Base-by-base conservation (phyloP, 2,113 vertebrate genomes). In the Corythaeola cristata region DNA sequence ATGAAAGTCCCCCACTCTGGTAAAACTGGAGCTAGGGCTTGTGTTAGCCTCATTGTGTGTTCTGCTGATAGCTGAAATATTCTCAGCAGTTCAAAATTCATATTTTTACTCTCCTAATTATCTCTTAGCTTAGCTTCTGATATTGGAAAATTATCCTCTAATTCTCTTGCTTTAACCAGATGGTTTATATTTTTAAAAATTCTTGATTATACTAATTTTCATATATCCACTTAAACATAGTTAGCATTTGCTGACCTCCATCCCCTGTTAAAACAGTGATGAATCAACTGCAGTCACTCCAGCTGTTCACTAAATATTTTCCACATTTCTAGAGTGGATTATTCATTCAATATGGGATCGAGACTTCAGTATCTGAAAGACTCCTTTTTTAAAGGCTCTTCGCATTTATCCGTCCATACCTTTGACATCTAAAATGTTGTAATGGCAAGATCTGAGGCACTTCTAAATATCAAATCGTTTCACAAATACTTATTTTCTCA, bases 151-250 rank as follows among this genome's bases (percentile, higher is more conserved):
- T 95, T 95, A 95, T 82, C 69, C 83, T 91, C 73, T 86, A 80
- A 91, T 96, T 97, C 75, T 94, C 79, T 90, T 89, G 30, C 82
- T 94, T 97, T 96, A 96, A 93, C 76, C 93, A 97, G 91, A 89
- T 96, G 91, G 88, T 89, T 97, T 94, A 85, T 93, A 93, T 96
- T 96, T 93, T 93, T 56, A 69, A 93, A 95, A 95, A 82, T 79
- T 90, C 89, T 90, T 97, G 88, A 96, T 97, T 96, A 97, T 92
- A 96, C 85, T 93, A 27, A 97, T 97, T 97, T 96, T 96, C 91
- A 69, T 71, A 94, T 93, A 33, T 72, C 82, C 90, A 77, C 86
- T 96, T 93, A 94, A 94, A 96, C 93, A 97, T 26, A 89, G 96
- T 93, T 97, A 96, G 88, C 94, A 87, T 89, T 95, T 91, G 66